A percentile compares a stretch with the other conserved stretches of the same genome.
Conservation (phyloP, 1,140 invertebrate genomes). For the Drosophila sucinea region DNA sequence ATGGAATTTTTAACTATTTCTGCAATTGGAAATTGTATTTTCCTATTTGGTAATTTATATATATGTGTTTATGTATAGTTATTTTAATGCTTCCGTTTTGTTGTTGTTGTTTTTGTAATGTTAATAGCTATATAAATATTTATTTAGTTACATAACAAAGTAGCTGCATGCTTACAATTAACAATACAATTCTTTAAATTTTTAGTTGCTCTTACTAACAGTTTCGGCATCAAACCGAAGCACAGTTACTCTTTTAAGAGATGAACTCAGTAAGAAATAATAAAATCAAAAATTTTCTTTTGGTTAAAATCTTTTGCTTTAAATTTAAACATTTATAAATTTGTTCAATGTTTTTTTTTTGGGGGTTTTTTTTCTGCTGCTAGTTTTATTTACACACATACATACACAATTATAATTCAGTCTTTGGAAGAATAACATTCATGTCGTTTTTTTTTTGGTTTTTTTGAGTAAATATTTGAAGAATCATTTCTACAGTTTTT, state of each 20-base stretch:
- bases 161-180: conserved; percentile 69
- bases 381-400: conserved; percentile 71
- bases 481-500: conserved; percentile 38
- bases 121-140: conserved; percentile 75
- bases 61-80: conserved; percentile 17
- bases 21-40: conserved; percentile 37
- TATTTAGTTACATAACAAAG: conserved; percentile 77
- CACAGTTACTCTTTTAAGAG: not conserved
- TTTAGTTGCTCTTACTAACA: conserved; percentile 39
- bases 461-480: conserved; percentile 26
- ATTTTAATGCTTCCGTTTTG: conserved; percentile 14
- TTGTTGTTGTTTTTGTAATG: conserved; percentile 23
- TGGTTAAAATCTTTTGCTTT: not conserved
- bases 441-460: conserved; percentile 59
- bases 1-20: conserved; percentile 71
- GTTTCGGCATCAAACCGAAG: not conserved
- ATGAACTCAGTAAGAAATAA: not conserved
- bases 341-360: conserved; percentile 13
- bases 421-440: conserved; percentile 81
- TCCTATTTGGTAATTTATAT: conserved; percentile 26
- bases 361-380: conserved; percentile 36
- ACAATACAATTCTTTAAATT: conserved; percentile 57
- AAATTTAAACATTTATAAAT: not conserved
- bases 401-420: conserved; percentile 77
- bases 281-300: conserved; percentile 5